Percentiles rank a stretch among this genome's conserved stretches.
phyloP scores from a whole-genome alignment of 2,888 invertebrate species.

The Eueremaeus valkanovi region DNA sequence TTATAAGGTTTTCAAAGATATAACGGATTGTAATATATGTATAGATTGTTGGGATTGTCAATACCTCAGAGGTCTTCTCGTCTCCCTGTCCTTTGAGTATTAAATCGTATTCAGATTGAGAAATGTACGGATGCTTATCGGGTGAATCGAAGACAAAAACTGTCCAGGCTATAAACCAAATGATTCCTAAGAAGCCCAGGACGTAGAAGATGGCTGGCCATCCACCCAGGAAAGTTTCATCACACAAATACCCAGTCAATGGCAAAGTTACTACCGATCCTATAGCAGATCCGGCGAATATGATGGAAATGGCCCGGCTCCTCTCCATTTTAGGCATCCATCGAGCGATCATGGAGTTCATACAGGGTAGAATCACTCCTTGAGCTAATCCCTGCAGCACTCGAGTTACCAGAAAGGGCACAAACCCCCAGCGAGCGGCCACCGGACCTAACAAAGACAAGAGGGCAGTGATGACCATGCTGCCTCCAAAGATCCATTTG shows the following conservation, averaged over 20 bases:
- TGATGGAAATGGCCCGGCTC: conserved; percentile 10
- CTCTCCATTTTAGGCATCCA: conserved; percentile 38
- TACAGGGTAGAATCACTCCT: conserved; percentile 39
- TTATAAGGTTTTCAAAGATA: background rate
- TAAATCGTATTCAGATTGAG: conserved; percentile 67
- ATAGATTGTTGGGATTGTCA: no score
- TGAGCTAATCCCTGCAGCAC: conserved; percentile 47
- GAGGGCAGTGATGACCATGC: conserved; percentile 45
- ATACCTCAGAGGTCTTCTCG: conserved; percentile 3
- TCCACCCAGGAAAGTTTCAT: conserved; percentile 66
- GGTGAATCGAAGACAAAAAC: conserved; percentile 63
- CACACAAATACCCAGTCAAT: conserved; percentile 66
- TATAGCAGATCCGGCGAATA: conserved; percentile 23
- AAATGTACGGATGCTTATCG: conserved; percentile 67
- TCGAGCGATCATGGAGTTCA: conserved; percentile 33
- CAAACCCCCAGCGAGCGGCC: conserved; percentile 43
- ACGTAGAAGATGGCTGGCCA: conserved; percentile 69
- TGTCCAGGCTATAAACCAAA: conserved; percentile 53
- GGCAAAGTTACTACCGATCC: conserved; percentile 57
- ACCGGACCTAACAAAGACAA: conserved; percentile 45
- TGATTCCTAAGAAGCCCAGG: conserved; percentile 60
- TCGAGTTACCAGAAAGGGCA: conserved; percentile 43
- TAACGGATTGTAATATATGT: no score
- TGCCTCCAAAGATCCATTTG: conserved; percentile 46
- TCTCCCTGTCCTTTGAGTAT: conserved; percentile 50